Conservation (phyloP, 2,888 invertebrate species). For the Agrotis ipsilon region DNA sequence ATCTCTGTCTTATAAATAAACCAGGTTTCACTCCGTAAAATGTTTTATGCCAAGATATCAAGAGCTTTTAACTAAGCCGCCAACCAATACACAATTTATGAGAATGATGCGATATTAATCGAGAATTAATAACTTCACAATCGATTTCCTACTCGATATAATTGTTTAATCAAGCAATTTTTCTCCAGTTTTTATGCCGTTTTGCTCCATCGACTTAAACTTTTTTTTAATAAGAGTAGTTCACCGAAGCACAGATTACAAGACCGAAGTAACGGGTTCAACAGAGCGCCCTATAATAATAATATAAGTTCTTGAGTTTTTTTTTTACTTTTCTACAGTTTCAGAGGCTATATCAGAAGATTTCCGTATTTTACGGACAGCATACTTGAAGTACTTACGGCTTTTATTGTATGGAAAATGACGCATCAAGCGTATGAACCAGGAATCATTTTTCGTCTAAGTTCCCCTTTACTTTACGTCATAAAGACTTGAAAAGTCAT, state of each 20-base stretch:
- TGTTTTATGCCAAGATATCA: slow-evolving; percentile 1
- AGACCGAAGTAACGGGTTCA: slow-evolving; percentile 18
- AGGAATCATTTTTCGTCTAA: too few relatives aligned
- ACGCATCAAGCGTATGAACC: too few relatives aligned
- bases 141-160: slow-evolving; percentile 36
- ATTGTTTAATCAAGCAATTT: slow-evolving; percentile 32
- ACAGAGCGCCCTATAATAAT: too few relatives aligned
- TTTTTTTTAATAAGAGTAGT: slow-evolving; percentile 5
- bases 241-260: too few relatives aligned
- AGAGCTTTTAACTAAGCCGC: not conserved
- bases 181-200: not conserved
- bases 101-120: slow-evolving; percentile 16
- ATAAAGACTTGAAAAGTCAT: too few relatives aligned
- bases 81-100: not conserved
- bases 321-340: too few relatives aligned
- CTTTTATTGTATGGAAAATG: too few relatives aligned
- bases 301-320: too few relatives aligned
- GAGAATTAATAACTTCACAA: slow-evolving; percentile 23
- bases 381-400: too few relatives aligned
- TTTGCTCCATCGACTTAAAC: not conserved
- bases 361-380: too few relatives aligned
- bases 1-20: not conserved
- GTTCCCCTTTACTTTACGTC: too few relatives aligned
- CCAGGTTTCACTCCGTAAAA: not conserved
- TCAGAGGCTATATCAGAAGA: too few relatives aligned